Percentiles rank a stretch among this genome's conserved stretches.
Evolutionary conservation across 1,140 invertebrate genomes (phyloP).

Genomic region (Drosophila kepulauana): DNA sequence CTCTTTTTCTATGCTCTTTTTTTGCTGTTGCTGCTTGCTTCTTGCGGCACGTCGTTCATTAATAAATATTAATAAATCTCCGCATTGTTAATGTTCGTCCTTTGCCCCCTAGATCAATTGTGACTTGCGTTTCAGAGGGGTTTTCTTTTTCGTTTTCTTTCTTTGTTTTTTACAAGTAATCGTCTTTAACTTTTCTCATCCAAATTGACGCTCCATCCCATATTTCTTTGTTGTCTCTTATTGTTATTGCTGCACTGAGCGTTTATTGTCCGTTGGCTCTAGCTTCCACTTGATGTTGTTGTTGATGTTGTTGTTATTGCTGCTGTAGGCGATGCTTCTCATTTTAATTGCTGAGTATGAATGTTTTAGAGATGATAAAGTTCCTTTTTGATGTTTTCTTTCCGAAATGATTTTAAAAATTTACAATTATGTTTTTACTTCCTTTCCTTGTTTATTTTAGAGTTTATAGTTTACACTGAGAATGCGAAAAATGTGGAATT

Average conservation of each 20-base stretch:
- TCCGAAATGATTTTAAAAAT: constrained; percentile 14
- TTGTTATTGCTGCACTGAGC: constrained; percentile 24
- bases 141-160: neutral
- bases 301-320: constrained; percentile 32
- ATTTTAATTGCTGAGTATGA: constrained; percentile 62
- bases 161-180: constrained; percentile 14
- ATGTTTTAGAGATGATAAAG: neutral
- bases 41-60: constrained; percentile 21
- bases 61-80: constrained; percentile 63
- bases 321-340: constrained; percentile 50
- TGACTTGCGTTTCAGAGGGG: constrained; percentile 32
- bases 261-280: constrained; percentile 49
- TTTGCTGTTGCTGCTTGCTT: neutral
- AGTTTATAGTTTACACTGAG: constrained; percentile 11
- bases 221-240: constrained; percentile 23
- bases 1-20: constrained; percentile 19
- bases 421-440: neutral
- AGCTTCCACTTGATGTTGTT: constrained; percentile 33
- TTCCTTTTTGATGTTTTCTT: constrained; percentile 27
- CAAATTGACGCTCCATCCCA: constrained; percentile 69
- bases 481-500: neutral
- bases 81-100: constrained; percentile 49
- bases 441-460: neutral
- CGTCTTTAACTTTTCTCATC: constrained; percentile 49
- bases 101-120: constrained; percentile 33